Base-by-base conservation (phyloP, 2,888 invertebrate species). In the Mimachlamys varia region DNA sequence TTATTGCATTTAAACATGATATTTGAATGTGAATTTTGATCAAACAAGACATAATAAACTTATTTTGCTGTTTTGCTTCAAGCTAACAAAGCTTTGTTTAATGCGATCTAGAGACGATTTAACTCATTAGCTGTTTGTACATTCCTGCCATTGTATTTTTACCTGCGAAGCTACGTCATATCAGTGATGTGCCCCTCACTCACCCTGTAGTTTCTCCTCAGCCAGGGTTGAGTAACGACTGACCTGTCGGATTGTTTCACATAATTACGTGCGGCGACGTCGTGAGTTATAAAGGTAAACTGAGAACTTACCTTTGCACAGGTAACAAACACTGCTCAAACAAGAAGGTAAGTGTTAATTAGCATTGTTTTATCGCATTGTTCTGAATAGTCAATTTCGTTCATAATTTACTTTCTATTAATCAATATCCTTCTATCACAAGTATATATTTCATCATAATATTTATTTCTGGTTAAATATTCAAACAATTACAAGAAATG, bases 161-260 rank as follows among this genome's bases (percentile, higher is more conserved):
- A 76, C 76, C 76, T 76, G 76, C 10, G 76, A 27, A 13, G 76
- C 76, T 13, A 76, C 76, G 76, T 76, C 76, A 76, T 76, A 76
- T 33, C 76, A 76, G 33, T 76, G 33, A 27, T 76, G 33, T 76
- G 27, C 76, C 27, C 44, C 76, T 76, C 76, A 33, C 76, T 76
- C 76, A n/a, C 76, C 76, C 12, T 27, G 12, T 27, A 76, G 2
- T 76, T 33, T 76, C 27, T 27, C 27, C 27, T 4, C 76, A 76
- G 4, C 76, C 33, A 27, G 22, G 7, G 76, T 76, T 76, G 76
- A 76, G 27, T 33, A 76, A 76, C 76, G 76, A 33, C 22, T 76
- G 76, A 76, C 27, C 76, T 22, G 76, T 76, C 12, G 58, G 58
- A n/a, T 58, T 22, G 19, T 53, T 53, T 53, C 53, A 12, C 19